Conservation (phyloP, 1,140 invertebrate genomes). For the Sycobia sp. region DNA sequence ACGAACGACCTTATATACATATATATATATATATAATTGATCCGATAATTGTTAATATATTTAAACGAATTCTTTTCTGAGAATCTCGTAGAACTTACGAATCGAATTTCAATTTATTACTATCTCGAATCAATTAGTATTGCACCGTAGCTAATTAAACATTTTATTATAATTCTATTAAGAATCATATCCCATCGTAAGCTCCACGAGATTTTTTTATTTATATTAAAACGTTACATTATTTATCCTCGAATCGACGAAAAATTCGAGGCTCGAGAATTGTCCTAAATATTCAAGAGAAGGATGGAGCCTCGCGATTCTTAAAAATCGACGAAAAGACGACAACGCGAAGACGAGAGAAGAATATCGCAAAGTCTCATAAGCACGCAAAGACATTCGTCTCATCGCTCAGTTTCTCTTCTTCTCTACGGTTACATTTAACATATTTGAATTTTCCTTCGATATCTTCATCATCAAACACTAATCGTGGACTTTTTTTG, state of each 20-base stretch:
- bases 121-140: too few relatives aligned
- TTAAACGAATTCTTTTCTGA: constrained; percentile 11
- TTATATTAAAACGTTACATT: not conserved
- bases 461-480: too few relatives aligned
- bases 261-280: not conserved
- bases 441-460: too few relatives aligned
- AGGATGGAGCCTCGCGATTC: constrained; percentile 17
- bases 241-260: constrained; percentile 15
- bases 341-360: constrained; percentile 18
- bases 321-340: constrained; percentile 5
- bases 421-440: too few relatives aligned
- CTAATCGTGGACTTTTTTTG: too few relatives aligned
- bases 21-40: not conserved
- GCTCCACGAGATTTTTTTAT: constrained; percentile 24
- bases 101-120: too few relatives aligned
- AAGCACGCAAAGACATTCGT: too few relatives aligned
- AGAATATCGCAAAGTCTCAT: constrained; percentile 10
- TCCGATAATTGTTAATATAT: too few relatives aligned
- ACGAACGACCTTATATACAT: constrained; percentile 24
- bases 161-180: too few relatives aligned
- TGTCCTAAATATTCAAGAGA: not conserved
- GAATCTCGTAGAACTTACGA: constrained; percentile 28
- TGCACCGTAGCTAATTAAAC: too few relatives aligned
- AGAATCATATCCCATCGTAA: too few relatives aligned
- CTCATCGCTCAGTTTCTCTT: not conserved